Conservation (phyloP, 2,888 invertebrate genomes). For the Pachycephus smyrnensis region DNA sequence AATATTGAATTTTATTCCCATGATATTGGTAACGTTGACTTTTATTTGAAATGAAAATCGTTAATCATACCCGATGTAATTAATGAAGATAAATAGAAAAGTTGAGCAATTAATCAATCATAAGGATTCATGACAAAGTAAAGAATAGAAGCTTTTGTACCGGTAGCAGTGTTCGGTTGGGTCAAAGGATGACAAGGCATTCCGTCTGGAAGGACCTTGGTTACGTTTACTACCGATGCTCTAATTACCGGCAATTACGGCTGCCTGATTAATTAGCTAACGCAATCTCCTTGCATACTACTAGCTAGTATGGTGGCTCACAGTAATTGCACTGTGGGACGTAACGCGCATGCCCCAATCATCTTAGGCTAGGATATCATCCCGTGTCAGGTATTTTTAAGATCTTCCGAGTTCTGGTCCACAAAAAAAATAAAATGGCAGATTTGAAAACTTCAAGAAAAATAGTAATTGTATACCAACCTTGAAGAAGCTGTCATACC, state of each 20-base stretch:
- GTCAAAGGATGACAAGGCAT: not conserved
- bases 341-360: not conserved
- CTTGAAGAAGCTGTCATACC: not conserved
- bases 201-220: not conserved
- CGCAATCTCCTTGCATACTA: slow-evolving; percentile 53
- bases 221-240: slow-evolving; percentile 41
- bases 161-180: not conserved
- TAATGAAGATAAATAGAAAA: not conserved
- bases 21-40: not conserved
- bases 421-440: not conserved
- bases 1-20: not conserved
- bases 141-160: not conserved
- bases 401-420: not conserved
- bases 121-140: not conserved
- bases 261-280: slow-evolving; percentile 61
- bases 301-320: slow-evolving; percentile 19
- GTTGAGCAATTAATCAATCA: not conserved
- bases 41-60: not conserved
- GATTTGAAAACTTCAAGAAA: not conserved
- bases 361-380: not conserved
- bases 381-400: not conserved
- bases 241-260: slow-evolving; percentile 61
- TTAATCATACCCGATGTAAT: not conserved
- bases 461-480: not conserved
- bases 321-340: slow-evolving; percentile 40